A percentile compares a stretch with the other conserved stretches of the same genome.
phyloP scores from a whole-genome alignment of 2,113 vertebrate species.

The Phalacrocorax aristotelis region DNA sequence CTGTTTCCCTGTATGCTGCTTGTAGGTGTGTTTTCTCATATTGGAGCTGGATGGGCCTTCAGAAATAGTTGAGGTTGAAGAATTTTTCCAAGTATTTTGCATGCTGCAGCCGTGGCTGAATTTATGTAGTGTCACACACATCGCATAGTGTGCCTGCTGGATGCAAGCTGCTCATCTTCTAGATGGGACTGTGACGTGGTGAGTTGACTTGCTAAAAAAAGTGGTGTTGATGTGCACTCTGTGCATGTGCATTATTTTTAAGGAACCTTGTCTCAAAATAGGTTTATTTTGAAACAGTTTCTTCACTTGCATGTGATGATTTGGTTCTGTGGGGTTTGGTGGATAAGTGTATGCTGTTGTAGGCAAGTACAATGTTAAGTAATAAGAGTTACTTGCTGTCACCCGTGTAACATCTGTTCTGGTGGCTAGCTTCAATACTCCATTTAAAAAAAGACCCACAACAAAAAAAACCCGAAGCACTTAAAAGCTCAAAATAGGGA shows the following conservation, averaged over 20 bases:
- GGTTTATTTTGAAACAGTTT: neutral
- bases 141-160: neutral
- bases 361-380: neutral
- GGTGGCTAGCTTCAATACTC: neutral
- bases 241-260: neutral
- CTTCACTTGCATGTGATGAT: neutral
- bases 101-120: neutral
- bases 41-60: neutral
- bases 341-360: neutral
- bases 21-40: neutral
- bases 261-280: neutral
- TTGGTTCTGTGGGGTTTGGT: neutral
- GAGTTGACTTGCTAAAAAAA: neutral
- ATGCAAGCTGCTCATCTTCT: neutral
- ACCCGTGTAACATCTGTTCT: neutral
- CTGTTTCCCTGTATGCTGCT: neutral
- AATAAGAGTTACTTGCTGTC: neutral
- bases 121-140: neutral
- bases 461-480: too few species aligned
- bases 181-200: neutral
- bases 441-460: neutral
- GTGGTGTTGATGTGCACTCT: neutral
- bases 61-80: neutral
- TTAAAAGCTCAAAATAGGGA: neutral
- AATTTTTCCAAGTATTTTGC: neutral